Base-by-base conservation (phyloP, 2,113 vertebrate genomes). In the Sitta europaea region DNA sequence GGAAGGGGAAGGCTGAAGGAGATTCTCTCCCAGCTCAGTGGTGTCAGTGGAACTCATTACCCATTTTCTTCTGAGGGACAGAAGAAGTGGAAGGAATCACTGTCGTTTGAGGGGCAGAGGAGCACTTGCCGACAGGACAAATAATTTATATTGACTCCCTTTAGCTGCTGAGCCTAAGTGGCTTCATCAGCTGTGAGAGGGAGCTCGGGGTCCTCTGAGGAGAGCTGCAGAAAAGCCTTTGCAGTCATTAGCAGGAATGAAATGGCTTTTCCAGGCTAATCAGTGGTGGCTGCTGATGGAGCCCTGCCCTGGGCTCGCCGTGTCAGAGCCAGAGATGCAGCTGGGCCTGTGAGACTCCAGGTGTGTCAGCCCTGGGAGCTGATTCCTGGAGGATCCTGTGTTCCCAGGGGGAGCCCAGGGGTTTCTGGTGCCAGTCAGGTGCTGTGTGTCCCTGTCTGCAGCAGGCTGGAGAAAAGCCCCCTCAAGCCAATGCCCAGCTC, bases 261-360 rank as follows among this genome's bases (percentile, higher is more conserved):
- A 68, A 50, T 38, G 54, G 62, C 54, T 92, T 82, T 78, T 76
- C 50, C 35, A 25, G 58, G n/a, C 38, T 4, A 0, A 54, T 94
- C 23, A 8, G 5, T 31, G 1, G 0, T 10, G 68, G 83, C 3
- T 55, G 57, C 63, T 48, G 40, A 27, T n/a, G 2, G 8, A 17
- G 22, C 50, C 42, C 12, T 18, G 55, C 0, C 0, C 16, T 33
- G 70, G 17, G 40, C 53, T 92, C 5, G 0, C 42, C 0, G 0
- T 28, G 22, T 23, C 38, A 3, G 8, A 66, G 71, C 45, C 2
- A 8, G 51, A 35, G 40, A 0, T 36, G 25, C 47, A 47, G 35
- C 85, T 72, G 80, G 36, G 58, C 51, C 65, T 43, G 29, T 0
- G 45, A 67, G 47, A 25, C 7, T 23, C 1, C 0, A 2, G 25